Evolutionary conservation across 2,888 invertebrate genomes (phyloP), one percentile per base, ranked within the genome.

Genomic region (Drosophila niveifrons): DNA sequence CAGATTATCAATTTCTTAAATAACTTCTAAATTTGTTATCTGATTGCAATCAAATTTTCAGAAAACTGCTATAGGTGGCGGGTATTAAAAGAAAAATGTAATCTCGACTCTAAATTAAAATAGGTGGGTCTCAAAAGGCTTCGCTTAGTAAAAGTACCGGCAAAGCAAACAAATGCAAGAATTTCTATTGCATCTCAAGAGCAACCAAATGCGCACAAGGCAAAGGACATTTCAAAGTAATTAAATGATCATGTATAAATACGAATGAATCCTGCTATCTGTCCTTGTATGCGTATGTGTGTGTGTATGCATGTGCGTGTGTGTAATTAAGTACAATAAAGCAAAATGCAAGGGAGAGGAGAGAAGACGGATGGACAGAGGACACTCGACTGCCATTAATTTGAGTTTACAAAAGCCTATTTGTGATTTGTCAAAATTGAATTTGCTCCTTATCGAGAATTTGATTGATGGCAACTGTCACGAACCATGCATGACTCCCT

Each of bases 341-440:
- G 39, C 2, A 15, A 41, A 8, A 39, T 39, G 7, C 34, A 44
- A 31, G 29, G 15, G 43, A 50, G 28, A 10, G 34, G 31, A 44
- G 29, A 9, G 34, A 9, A 56, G 57, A 28, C 9, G 28, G 47
- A 28, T 48, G 36, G 36, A 47, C 56, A 57, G 11, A 15, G 39
- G 13, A 41, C 39, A 15, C 51, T 55, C 53, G 58, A 61, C 52
- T 68, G 69, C 73, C 83, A 88, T 82, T 82, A 88, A 88, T 82
- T 88, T 82, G 59, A 73, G 71, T 67, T 82, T 66, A 76, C 82
- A 82, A 88, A 86, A 76, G 87, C 81, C 89, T 80, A 89, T 83
- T 88, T 83, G 83, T 86, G 83, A 83, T 88, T 83, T 83, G 89
- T 89, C 83, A 86, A 83, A 83, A 88, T 83, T 82, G 83, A 80